phyloP scores from a whole-genome alignment of 2,113 vertebrate species.

The Arothron firmamentum region DNA sequence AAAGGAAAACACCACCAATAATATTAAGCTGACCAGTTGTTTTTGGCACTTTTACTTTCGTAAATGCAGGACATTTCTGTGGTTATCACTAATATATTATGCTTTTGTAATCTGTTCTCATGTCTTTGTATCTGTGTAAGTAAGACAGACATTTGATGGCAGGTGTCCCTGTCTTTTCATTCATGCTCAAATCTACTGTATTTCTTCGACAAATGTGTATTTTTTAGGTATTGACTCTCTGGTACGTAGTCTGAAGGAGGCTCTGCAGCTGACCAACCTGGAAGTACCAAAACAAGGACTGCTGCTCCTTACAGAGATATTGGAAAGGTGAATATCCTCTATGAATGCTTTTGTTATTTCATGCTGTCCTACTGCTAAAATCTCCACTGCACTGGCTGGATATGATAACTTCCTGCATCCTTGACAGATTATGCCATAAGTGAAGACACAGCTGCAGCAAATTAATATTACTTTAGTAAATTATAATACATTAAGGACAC shows the following conservation, averaged over 20 bases:
- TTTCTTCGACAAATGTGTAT: slow-evolving; percentile 5
- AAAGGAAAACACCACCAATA: slow-evolving; percentile 21
- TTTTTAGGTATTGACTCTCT: slow-evolving; percentile 86
- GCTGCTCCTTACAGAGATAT: slow-evolving; percentile 83
- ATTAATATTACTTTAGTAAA: neutral
- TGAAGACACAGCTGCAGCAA: slow-evolving; percentile 8
- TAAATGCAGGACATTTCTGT: slow-evolving; percentile 1
- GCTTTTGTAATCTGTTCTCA: neutral
- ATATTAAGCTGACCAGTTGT: slow-evolving; percentile 3
- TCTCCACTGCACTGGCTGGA: neutral
- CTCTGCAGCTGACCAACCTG: slow-evolving; percentile 76
- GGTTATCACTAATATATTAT: neutral
- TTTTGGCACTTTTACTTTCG: slow-evolving; percentile 12
- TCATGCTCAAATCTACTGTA: slow-evolving; percentile 6
- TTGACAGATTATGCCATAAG: neutral
- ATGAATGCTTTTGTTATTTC: neutral
- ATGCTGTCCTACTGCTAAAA: neutral
- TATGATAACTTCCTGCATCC: too few species aligned
- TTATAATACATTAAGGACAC: too few species aligned
- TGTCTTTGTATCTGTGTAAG: slow-evolving; percentile 6
- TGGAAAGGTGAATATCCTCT: slow-evolving; percentile 79
- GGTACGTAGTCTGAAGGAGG: slow-evolving; percentile 83
- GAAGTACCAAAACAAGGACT: slow-evolving; percentile 88
- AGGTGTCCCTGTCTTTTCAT: neutral
- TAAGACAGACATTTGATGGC: slow-evolving; percentile 1